A percentile compares a stretch with the other conserved stretches of the same genome.
phyloP scores from a whole-genome alignment of 2,113 vertebrate species.

The Amazona guildingii region DNA sequence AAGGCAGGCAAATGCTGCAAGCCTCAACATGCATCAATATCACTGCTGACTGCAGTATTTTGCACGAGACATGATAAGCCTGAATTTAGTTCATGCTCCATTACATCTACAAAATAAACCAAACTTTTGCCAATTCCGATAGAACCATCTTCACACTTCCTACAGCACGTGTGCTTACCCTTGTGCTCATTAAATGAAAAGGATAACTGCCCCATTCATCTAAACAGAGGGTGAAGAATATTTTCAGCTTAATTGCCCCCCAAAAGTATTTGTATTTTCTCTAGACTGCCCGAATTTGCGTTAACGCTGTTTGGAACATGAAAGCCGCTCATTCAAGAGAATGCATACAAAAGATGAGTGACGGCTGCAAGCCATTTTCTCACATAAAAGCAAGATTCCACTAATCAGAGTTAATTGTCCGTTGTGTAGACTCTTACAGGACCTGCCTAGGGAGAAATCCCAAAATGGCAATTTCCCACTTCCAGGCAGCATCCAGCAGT shows the following conservation, averaged over 20 bases:
- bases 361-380: neutral
- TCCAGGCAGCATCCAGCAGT: neutral
- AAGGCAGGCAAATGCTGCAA: neutral
- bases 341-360: neutral
- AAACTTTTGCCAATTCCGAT: neutral
- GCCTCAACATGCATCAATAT: neutral
- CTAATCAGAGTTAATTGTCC: slow-evolving; percentile 15
- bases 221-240: neutral
- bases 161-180: neutral
- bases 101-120: neutral
- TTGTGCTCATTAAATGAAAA: neutral
- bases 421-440: neutral
- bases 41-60: neutral
- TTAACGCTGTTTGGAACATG: neutral
- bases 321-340: neutral
- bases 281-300: neutral
- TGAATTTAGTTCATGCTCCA: neutral
- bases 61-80: neutral
- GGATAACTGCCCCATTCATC: neutral
- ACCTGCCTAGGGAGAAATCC: neutral
- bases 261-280: neutral
- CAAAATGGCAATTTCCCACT: neutral
- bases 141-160: neutral
- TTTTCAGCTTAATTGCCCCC: neutral
- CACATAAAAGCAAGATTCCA: neutral